These are phyloP conservation scores for Colius striatus DNA, from an alignment of 2,113 vertebrate species.

Conservation along the genomic window DNA sequence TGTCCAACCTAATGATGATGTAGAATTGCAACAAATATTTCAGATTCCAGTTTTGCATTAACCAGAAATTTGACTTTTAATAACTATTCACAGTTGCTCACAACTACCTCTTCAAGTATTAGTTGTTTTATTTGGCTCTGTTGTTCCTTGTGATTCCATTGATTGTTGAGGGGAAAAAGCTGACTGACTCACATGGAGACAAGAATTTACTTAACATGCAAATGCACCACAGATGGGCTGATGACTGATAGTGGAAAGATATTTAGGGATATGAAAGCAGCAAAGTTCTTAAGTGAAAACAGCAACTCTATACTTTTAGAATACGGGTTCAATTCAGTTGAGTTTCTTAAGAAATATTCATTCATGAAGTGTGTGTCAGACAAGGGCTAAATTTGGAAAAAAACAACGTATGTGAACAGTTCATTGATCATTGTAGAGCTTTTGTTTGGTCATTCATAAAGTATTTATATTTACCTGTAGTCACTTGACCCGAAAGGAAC, in stretches of 20 bases:
- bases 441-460: background rate
- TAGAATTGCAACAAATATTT: background rate
- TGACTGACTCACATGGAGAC: background rate
- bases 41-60: background rate
- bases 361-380: background rate
- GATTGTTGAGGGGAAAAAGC: background rate
- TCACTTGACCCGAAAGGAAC: background rate
- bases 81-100: background rate
- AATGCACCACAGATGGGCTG: background rate
- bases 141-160: background rate
- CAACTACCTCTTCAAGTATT: background rate
- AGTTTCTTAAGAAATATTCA: background rate
- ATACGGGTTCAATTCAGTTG: accelerated
- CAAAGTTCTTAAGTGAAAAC: background rate
- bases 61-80: background rate
- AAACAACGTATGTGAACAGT: background rate
- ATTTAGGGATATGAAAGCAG: background rate
- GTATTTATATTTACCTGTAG: background rate
- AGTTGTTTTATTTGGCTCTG: background rate
- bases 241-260: background rate
- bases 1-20: accelerated
- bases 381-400: background rate
- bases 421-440: background rate
- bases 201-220: background rate
- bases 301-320: background rate